Evolutionary conservation across 2,888 invertebrate genomes (phyloP).

Genomic region (Harpagoxenus sublaevis): DNA sequence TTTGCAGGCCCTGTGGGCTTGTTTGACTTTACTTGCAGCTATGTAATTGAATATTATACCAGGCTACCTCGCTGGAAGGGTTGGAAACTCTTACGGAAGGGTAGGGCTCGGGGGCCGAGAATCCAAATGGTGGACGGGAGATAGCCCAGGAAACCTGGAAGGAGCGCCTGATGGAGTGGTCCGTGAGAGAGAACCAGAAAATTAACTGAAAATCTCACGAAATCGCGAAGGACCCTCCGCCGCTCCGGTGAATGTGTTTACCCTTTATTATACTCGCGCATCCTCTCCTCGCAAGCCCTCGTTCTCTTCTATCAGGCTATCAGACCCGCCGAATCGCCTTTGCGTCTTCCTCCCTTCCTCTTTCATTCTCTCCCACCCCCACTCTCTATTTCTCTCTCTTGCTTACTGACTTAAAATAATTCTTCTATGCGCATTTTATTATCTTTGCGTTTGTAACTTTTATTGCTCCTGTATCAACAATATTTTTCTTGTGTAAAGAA

Average conservation of each 20-base stretch:
- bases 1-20: conserved; percentile 81
- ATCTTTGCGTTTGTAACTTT: conserved; percentile 12
- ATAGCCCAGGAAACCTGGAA: conserved; percentile 66
- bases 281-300: conserved; percentile 57
- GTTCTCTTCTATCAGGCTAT: conserved; percentile 26
- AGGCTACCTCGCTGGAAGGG: conserved; percentile 82
- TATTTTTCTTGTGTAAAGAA: background rate
- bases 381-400: background rate
- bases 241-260: conserved; percentile 74
- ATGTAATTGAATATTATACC: conserved; percentile 86
- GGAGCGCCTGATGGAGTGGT: conserved; percentile 74
- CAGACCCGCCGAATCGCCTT: conserved; percentile 18
- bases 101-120: conserved; percentile 67
- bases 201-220: conserved; percentile 80
- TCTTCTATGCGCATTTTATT: background rate
- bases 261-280: conserved; percentile 81
- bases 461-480: background rate
- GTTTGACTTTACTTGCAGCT: conserved; percentile 86
- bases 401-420: background rate
- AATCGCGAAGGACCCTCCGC: conserved; percentile 75
- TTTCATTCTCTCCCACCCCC: conserved; percentile 2
- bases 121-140: conserved; percentile 74
- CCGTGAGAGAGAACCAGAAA: conserved; percentile 76
- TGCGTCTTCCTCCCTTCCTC: background rate
- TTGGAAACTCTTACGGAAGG: conserved; percentile 82